These are phyloP conservation scores for Paramormyrops hopkinsi DNA, from an alignment of 2,797 vertebrate species.

Conservation along the genomic window DNA sequence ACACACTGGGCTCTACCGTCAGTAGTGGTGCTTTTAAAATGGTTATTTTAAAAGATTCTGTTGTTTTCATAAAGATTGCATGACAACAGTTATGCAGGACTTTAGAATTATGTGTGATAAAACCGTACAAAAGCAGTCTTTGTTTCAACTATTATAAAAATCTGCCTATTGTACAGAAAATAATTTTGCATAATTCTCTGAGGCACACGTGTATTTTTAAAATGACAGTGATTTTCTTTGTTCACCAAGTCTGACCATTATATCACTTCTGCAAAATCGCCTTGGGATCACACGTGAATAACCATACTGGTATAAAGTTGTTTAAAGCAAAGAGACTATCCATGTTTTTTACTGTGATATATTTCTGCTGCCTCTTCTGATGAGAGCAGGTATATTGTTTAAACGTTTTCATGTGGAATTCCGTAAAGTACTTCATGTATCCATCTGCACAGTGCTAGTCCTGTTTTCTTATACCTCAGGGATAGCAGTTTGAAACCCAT, in stretches of 20 bases:
- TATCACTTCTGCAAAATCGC: background rate
- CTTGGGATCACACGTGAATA: background rate
- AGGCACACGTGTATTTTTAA: background rate
- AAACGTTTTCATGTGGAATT: background rate
- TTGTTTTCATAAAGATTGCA: slow-evolving; percentile 32
- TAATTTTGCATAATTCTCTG: background rate
- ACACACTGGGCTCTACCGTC: background rate
- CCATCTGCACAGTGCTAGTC: background rate
- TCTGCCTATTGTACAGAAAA: background rate
- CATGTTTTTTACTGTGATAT: background rate
- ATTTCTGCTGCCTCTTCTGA: background rate
- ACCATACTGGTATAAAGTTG: background rate
- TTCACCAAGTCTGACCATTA: background rate
- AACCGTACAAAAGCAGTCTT: background rate
- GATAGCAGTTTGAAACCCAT: background rate
- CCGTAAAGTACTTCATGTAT: background rate
- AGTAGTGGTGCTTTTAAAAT: background rate
- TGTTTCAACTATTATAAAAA: background rate
- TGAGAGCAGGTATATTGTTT: background rate
- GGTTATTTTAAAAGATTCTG: background rate
- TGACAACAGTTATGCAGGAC: slow-evolving; percentile 29
- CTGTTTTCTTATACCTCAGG: background rate
- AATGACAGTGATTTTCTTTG: background rate
- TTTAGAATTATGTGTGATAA: slow-evolving; percentile 19
- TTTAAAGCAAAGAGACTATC: background rate